These are phyloP conservation scores for Sebastes glaucus DNA, from an alignment of 2,797 vertebrate species.

Conservation along the genomic window DNA sequence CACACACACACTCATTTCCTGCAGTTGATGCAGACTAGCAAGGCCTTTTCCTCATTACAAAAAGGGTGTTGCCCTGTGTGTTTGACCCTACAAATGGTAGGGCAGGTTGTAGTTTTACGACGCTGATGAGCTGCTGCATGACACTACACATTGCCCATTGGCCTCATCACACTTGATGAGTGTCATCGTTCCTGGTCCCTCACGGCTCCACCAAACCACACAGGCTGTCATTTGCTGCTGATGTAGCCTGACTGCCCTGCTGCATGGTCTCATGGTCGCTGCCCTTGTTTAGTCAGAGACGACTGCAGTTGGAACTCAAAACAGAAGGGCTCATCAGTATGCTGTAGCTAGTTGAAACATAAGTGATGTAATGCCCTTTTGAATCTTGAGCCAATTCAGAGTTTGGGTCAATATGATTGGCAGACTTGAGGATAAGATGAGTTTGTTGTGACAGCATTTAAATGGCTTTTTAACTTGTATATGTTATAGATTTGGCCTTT, in stretches of 20 bases:
- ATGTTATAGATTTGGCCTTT: neutral
- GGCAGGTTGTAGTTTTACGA: slow-evolving; percentile 47
- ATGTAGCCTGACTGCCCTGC: slow-evolving; percentile 18
- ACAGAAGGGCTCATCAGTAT: slow-evolving; percentile 15
- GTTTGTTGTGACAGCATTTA: neutral
- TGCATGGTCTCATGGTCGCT: neutral
- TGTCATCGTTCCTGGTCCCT: slow-evolving; percentile 39
- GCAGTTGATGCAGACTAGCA: neutral
- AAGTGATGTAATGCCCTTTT: slow-evolving; percentile 7
- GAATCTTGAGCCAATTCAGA: neutral
- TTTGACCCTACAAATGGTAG: slow-evolving; percentile 55
- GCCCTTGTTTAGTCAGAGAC: slow-evolving; percentile 65
- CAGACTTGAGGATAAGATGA: neutral
- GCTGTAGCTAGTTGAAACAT: slow-evolving; percentile 41
- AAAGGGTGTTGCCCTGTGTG: slow-evolving; percentile 35
- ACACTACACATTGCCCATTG: slow-evolving; percentile 36
- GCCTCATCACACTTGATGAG: slow-evolving; percentile 50
- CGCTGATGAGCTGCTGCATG: slow-evolving; percentile 54
- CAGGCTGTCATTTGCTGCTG: slow-evolving; percentile 19
- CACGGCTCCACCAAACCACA: slow-evolving; percentile 20
- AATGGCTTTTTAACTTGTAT: neutral
- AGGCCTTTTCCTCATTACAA: neutral
- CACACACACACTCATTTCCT: neutral
- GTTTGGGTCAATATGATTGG: neutral
- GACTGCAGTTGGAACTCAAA: slow-evolving; percentile 36